Evolutionary conservation across 2,888 invertebrate species (phyloP).

Genomic region (Watsonalla binaria): DNA sequence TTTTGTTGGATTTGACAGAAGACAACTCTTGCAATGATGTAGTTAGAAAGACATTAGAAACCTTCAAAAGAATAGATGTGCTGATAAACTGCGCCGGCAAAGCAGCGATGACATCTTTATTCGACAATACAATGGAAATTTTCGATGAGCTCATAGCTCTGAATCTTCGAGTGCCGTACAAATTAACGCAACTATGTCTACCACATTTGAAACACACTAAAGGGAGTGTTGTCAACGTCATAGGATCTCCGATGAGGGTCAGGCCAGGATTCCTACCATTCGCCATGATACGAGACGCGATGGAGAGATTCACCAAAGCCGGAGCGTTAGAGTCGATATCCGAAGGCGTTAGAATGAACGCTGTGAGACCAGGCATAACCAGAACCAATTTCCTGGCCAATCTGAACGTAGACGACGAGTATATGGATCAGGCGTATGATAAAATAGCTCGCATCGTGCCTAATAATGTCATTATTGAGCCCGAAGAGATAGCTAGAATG

Average conservation of each 20-base stretch:
- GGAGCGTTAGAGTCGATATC: constrained; percentile 46
- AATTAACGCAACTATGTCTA: constrained; percentile 44
- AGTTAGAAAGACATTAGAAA: constrained; percentile 41
- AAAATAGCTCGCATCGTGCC: constrained; percentile 37
- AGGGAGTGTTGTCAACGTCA: constrained; percentile 52
- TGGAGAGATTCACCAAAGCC: constrained; percentile 48
- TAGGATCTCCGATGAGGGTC: constrained; percentile 36
- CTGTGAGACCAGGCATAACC: constrained; percentile 50
- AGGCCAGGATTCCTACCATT: constrained; percentile 47
- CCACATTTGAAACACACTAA: constrained; percentile 45
- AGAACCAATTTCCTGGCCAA: constrained; percentile 50
- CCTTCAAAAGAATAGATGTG: constrained; percentile 41
- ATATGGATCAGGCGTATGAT: constrained; percentile 36
- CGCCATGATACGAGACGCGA: constrained; percentile 44
- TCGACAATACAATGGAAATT: constrained; percentile 42
- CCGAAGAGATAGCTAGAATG: constrained; percentile 51
- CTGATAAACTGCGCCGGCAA: constrained; percentile 53
- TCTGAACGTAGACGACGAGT: constrained; percentile 42
- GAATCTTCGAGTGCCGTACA: constrained; percentile 50
- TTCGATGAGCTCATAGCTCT: constrained; percentile 49
- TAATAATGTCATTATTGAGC: constrained; percentile 42
- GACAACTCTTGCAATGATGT: constrained; percentile 45
- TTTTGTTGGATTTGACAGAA: constrained; percentile 39
- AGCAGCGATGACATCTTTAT: constrained; percentile 39
- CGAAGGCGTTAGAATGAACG: constrained; percentile 55